Base-by-base conservation (phyloP, 2,797 vertebrate genomes). In the Eulemur mongoz region DNA sequence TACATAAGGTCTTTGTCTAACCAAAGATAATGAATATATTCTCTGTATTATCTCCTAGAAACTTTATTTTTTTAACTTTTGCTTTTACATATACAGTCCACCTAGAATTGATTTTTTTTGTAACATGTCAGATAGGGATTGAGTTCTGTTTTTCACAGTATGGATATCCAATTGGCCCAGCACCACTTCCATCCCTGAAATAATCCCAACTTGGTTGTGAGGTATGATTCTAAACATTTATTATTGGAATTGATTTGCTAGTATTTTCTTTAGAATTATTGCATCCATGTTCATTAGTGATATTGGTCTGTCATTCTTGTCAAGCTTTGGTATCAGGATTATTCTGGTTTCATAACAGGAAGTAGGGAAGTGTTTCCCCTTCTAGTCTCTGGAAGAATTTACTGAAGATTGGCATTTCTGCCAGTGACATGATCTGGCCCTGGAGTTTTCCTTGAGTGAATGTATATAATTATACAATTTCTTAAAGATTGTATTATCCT, bases 301-400 rank as follows among this genome's bases (percentile, higher is more conserved):
- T 67, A 52, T 38, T 86, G 23, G 52, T 82, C 76, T 89, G 6
- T 50, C 82, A 75, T 79, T 86, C 43, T 54, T 84, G 20, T 83
- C 54, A 75, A 65, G 25, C 23, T 79, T 70, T 84, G 13, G 20
- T 83, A 18, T 94, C 15, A 69, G 40, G 23, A 93, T 92, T 69
- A 78, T 72, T 92, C 72, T 85, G 32, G 6, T 83, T 90, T 93
- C n/a, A 22, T 65, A 79, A 83, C 93, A 80, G 35, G 50, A 91
- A 91, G 2, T 72, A 75, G 48, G 48, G 11, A 81, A 90, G 20
- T 40, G 4, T 73, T 86, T 7, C 7, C 25, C 95, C 45, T 88
- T 95, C 57, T 54, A n/a, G 25, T 73, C 32, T 50, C 83, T 76
- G 50, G 52, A 81, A 72, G n/a, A 88, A 30, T 89, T 84, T 76